A percentile compares a stretch with the other conserved stretches of the same genome.
Conservation (phyloP, 2,888 invertebrate species). For the Cephus runcator region DNA sequence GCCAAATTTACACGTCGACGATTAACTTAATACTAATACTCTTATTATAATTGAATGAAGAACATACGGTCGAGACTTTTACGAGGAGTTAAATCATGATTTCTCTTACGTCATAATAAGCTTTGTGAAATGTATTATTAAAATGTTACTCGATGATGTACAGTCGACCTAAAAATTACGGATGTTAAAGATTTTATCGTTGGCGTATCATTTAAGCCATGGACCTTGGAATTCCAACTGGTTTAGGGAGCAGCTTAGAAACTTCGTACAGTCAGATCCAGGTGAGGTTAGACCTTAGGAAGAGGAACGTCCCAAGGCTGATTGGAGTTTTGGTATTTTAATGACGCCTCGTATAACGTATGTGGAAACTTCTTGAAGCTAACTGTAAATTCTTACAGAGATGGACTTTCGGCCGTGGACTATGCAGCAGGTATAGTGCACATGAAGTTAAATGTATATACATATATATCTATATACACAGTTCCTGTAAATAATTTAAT, state of each 20-base stretch:
- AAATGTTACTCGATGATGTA: not conserved
- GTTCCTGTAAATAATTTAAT: not conserved
- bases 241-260: not conserved
- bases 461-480: not conserved
- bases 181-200: not conserved
- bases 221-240: not conserved
- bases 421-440: not conserved
- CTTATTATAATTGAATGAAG: not conserved
- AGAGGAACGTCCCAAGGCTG: not conserved
- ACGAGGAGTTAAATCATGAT: not conserved
- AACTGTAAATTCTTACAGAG: not conserved
- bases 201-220: not conserved
- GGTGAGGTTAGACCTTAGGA: not conserved
- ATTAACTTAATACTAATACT: not conserved
- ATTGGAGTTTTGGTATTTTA: not conserved
- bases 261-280: not conserved
- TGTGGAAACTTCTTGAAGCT: not conserved
- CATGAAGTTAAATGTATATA: no score
- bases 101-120: not conserved
- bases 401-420: not conserved
- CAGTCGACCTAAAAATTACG: not conserved
- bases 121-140: not conserved
- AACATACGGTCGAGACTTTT: not conserved
- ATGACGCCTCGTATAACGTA: not conserved
- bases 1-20: not conserved